Conservation (phyloP, 2,888 invertebrate species). For the Seira sanloemensis region DNA sequence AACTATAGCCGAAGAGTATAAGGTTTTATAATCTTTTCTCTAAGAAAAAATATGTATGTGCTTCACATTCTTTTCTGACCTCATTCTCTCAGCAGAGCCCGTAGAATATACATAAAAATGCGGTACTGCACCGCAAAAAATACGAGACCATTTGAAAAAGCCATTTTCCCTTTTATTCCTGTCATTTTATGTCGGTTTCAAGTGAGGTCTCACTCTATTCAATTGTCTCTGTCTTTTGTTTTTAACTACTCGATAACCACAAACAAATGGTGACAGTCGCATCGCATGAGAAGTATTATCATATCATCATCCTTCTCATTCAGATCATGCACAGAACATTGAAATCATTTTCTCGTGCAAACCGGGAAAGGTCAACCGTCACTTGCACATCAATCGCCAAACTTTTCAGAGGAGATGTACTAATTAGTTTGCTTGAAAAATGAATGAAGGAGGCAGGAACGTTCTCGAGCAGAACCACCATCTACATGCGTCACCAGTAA, state of each 20-base stretch:
- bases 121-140: slow-evolving; percentile 12
- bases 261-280: slow-evolving; percentile 11
- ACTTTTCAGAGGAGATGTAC: slow-evolving; percentile 8
- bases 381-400: slow-evolving; percentile 41
- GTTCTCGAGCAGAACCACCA: background rate
- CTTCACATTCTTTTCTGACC: slow-evolving; percentile 26
- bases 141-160: slow-evolving; percentile 14
- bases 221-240: background rate
- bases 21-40: slow-evolving; percentile 1
- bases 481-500: background rate
- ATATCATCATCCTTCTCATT: slow-evolving; percentile 5
- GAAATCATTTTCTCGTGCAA: background rate
- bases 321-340: slow-evolving; percentile 5
- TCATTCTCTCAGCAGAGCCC: slow-evolving; percentile 20
- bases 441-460: background rate
- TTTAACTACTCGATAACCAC: background rate
- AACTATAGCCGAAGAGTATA: background rate
- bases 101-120: background rate
- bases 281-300: background rate
- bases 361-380: slow-evolving; percentile 53
- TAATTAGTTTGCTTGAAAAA: slow-evolving; percentile 45
- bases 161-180: slow-evolving; percentile 37
- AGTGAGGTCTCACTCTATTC: slow-evolving; percentile 14
- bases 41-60: slow-evolving; percentile 5
- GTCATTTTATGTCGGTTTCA: background rate